Evolutionary conservation across 2,888 invertebrate genomes (phyloP).

Genomic region (Megamerina dolium): DNA sequence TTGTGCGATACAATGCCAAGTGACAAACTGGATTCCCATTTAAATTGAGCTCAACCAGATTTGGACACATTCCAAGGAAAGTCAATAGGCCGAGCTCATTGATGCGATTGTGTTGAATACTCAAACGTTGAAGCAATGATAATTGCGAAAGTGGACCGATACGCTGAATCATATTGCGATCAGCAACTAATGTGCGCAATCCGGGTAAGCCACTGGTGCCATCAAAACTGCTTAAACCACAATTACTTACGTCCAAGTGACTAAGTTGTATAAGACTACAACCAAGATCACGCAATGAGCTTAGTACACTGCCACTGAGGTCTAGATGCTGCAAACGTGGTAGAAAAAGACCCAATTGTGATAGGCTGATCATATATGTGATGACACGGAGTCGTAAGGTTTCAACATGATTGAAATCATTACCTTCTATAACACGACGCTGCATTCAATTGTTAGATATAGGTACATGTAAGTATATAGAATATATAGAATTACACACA

Average conservation of each 20-base stretch:
- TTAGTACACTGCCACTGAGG: conserved; percentile 62
- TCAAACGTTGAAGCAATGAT: conserved; percentile 48
- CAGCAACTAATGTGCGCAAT: conserved; percentile 58
- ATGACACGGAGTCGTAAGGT: conserved; percentile 60
- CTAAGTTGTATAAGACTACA: conserved; percentile 55
- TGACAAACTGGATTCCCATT: conserved; percentile 50
- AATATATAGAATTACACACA: too few species aligned
- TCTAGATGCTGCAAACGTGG: conserved; percentile 58
- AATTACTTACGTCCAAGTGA: conserved; percentile 56
- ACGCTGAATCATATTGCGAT: conserved; percentile 59
- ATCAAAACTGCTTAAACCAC: conserved; percentile 61
- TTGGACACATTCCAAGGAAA: conserved; percentile 48
- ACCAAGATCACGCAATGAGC: conserved; percentile 64
- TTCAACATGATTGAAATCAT: conserved; percentile 51
- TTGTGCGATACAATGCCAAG: conserved; percentile 40
- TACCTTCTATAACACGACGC: conserved; percentile 49
- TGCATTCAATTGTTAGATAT: conserved; percentile 18
- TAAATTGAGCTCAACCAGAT: conserved; percentile 54
- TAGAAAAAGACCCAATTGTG: conserved; percentile 57
- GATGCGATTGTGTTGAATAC: conserved; percentile 46
- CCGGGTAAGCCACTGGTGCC: conserved; percentile 61
- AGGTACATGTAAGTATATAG: not conserved
- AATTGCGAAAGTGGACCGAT: conserved; percentile 59
- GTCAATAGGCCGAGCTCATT: conserved; percentile 40
- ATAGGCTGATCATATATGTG: conserved; percentile 59